These are phyloP conservation scores for Mechanitis mazaeus DNA, from an alignment of 2,888 invertebrate species.

Conservation along the genomic window DNA sequence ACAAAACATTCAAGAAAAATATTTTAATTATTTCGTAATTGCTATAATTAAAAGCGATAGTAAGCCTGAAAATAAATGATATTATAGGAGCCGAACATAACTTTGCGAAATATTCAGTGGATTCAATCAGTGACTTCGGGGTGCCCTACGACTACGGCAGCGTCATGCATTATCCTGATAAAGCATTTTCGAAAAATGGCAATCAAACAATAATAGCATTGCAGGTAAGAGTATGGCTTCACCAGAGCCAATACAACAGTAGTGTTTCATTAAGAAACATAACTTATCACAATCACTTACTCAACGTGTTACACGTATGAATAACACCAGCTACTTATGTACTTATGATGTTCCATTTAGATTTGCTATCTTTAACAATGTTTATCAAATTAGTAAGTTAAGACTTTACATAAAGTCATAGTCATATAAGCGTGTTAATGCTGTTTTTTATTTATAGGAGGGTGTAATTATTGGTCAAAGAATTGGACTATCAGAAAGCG, in stretches of 20 bases:
- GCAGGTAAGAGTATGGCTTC: slow-evolving; percentile 40
- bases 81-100: slow-evolving; percentile 73
- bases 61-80: too few species aligned
- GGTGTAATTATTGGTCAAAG: slow-evolving; percentile 59
- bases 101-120: slow-evolving; percentile 81
- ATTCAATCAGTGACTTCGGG: slow-evolving; percentile 80
- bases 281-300: too few species aligned
- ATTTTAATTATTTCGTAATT: too few species aligned
- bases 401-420: neutral
- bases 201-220: slow-evolving; percentile 79
- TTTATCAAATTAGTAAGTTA: neutral
- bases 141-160: slow-evolving; percentile 83
- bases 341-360: neutral
- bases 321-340: neutral
- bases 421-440: neutral
- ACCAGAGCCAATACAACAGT: too few species aligned
- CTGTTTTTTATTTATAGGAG: slow-evolving; percentile 43
- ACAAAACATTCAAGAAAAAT: too few species aligned
- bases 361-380: neutral
- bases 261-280: too few species aligned
- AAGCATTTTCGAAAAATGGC: slow-evolving; percentile 82
- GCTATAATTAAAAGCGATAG: too few species aligned
- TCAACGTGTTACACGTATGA: neutral
- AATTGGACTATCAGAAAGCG: slow-evolving; percentile 57
- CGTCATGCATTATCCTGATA: slow-evolving; percentile 83